phyloP scores from a whole-genome alignment of 2,888 invertebrate genomes.

The Chironomus riparius region DNA sequence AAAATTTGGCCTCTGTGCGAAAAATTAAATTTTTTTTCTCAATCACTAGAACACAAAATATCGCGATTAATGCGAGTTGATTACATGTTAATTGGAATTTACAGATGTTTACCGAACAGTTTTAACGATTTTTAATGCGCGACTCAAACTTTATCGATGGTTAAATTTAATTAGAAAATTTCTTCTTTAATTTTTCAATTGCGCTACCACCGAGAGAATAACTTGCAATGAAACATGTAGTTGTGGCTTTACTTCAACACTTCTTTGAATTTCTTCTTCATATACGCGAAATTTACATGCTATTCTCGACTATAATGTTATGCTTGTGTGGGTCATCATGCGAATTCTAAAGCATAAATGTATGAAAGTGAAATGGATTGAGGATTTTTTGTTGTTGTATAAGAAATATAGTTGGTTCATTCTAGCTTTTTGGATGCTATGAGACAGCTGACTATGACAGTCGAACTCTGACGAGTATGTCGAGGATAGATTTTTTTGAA shows the following conservation, averaged over 20 bases:
- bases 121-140: not conserved
- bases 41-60: not conserved
- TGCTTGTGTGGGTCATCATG: not conserved
- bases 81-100: not conserved
- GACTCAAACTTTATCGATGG: not conserved
- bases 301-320: too few species aligned
- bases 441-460: conserved; percentile 4
- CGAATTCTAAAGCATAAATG: not conserved
- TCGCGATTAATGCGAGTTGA: not conserved
- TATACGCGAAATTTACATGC: not conserved
- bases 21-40: not conserved
- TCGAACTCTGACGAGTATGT: not conserved
- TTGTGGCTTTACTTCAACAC: too few species aligned
- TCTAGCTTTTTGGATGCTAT: not conserved
- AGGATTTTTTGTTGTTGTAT: not conserved
- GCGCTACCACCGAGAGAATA: conserved; percentile 3
- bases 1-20: not conserved
- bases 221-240: not conserved
- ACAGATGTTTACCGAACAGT: not conserved
- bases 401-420: not conserved
- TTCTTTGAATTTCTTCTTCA: not conserved
- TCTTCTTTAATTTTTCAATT: not conserved
- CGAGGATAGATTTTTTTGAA: too few species aligned
- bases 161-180: conserved; percentile 6
- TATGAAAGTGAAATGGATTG: not conserved